phyloP scores from a whole-genome alignment of 37 sponge, comb jelly and placozoan species.

The Petrosia ficiformis region DNA sequence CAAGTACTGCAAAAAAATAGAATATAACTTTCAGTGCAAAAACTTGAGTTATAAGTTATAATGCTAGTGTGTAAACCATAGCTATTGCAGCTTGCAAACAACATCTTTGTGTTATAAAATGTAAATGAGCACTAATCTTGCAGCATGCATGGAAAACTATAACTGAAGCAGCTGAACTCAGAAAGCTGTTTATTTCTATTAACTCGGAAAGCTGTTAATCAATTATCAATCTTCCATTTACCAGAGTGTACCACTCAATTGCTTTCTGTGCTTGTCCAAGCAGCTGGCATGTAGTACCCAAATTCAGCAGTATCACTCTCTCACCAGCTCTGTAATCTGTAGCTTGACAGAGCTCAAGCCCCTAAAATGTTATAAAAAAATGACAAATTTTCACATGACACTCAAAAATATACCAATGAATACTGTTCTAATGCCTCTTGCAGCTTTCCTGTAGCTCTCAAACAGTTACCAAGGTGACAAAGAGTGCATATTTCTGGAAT shows the following conservation, averaged over 20 bases:
- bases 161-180: not conserved
- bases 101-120: too few species aligned
- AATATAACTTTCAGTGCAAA: not conserved
- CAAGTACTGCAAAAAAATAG: slow-evolving; percentile 33
- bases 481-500: slow-evolving; percentile 38
- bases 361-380: slow-evolving; percentile 7
- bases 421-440: slow-evolving; percentile 66
- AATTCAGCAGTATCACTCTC: slow-evolving; percentile 43
- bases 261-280: slow-evolving; percentile 35
- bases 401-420: too few species aligned
- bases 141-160: too few species aligned
- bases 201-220: not conserved
- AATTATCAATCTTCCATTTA: slow-evolving; percentile 8
- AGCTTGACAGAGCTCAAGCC: slow-evolving; percentile 25
- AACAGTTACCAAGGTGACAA: slow-evolving; percentile 78
- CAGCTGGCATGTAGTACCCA: slow-evolving; percentile 58
- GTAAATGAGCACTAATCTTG: too few species aligned
- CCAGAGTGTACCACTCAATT: slow-evolving; percentile 71
- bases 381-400: not conserved
- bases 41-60: too few species aligned
- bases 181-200: not conserved
- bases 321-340: slow-evolving; percentile 26
- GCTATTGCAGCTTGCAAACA: too few species aligned
- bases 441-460: slow-evolving; percentile 29
- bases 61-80: too few species aligned